A percentile compares a stretch with the other conserved stretches of the same genome.
Evolutionary conservation across 2,797 vertebrate genomes (phyloP).

Genomic region (Dryobates pubescens): DNA sequence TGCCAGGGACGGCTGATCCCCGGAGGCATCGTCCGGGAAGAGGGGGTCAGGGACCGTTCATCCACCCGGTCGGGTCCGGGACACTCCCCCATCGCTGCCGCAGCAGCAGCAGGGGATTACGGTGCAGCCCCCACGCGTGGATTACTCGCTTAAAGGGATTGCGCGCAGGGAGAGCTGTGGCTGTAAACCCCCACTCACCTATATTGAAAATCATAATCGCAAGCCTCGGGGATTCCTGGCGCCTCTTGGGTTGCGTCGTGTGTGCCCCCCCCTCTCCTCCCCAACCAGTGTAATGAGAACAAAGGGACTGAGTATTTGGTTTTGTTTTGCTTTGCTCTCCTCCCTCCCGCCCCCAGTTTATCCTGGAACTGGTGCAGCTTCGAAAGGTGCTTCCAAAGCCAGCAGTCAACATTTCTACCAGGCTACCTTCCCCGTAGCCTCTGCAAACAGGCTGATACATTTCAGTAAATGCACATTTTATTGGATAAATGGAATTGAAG

Average conservation of each 20-base stretch:
- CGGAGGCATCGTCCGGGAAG: no score
- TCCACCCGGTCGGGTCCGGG: neutral
- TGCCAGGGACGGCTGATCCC: neutral
- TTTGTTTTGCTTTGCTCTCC: neutral
- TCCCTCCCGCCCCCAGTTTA: neutral
- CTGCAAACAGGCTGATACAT: neutral
- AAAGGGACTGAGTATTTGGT: neutral
- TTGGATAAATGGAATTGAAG: neutral
- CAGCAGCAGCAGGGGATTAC: neutral
- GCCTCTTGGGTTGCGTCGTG: neutral
- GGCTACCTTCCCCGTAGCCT: neutral
- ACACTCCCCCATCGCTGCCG: neutral
- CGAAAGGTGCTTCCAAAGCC: neutral
- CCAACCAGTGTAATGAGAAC: neutral
- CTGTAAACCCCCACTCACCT: neutral
- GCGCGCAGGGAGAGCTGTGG: neutral
- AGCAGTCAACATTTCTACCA: neutral
- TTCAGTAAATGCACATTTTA: neutral
- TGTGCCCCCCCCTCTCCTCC: accelerated
- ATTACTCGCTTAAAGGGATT: constrained; percentile 4
- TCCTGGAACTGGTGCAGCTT: neutral
- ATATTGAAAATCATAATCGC: neutral
- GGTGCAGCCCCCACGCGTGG: neutral
- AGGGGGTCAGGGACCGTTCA: neutral
- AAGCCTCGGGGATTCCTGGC: neutral